Base-by-base conservation (phyloP, 2,797 vertebrate species). In the Onychomys arenicola region DNA sequence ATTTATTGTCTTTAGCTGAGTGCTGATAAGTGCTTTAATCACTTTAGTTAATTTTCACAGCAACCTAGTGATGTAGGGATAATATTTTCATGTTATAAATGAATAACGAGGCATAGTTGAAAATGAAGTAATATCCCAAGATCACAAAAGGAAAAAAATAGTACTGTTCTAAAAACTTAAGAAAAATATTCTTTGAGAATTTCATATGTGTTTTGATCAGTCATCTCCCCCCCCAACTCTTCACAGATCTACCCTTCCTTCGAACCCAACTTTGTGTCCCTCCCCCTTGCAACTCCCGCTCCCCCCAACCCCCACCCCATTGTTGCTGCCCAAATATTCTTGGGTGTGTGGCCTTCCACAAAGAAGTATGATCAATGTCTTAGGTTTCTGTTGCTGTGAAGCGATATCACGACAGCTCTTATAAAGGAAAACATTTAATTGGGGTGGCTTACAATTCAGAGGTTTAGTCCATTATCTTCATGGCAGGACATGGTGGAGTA, bases 51-150 rank as follows among this genome's bases (percentile, higher is more conserved):
- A 27, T 93, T 94, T 46, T 91, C 59, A 91, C 6, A 80, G 67
- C 49, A 83, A 2, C 32, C 71, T 32, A 80, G 0, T 92, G 73
- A 93, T 46, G 25, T 80, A 27, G 86, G 52, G 61, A n/a, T 92
- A 75, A 34, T 69, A 23, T 67, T 93, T 76, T 93, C 29, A 75
- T 87, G 57, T 87, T 84, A 14, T 91, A 89, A 91, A 40, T 49
- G 69, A 59, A 93, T 78, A 83, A 34, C 87, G 55, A 94, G 75
- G 43, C 61, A 69, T 78, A 55, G 55, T 88, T 92, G 73, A 89
- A 84, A 93, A 12, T 12, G 17, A 80, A 86, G 9, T 61, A 80
- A 29, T 86, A 52, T 78, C 17, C 34, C 52, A 43, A 43, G 77
- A 25, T 87, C 43, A 23, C 34, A 85, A 67, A 86, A 37, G 40